phyloP scores from a whole-genome alignment of 2,797 vertebrate genomes.

The Myotis vivesi region DNA sequence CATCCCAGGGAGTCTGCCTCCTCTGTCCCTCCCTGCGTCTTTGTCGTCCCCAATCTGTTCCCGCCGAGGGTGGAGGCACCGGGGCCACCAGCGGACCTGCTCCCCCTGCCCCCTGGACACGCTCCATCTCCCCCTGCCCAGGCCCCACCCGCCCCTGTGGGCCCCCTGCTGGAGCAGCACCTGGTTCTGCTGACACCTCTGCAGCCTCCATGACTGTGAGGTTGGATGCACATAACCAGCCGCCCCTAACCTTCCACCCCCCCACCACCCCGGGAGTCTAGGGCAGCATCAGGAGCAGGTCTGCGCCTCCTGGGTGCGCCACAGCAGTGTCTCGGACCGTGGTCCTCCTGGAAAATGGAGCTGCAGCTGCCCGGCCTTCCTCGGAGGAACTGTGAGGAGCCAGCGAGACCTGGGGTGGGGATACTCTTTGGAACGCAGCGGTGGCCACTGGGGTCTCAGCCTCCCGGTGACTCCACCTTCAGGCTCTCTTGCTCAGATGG shows the following conservation, averaged over 20 bases:
- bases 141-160: background rate
- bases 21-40: background rate
- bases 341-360: too few species aligned
- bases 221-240: background rate
- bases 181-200: background rate
- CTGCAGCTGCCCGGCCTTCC: rapidly evolving
- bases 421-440: rapidly evolving
- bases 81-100: background rate
- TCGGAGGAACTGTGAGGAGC: background rate
- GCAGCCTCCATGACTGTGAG: background rate
- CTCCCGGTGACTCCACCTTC: rapidly evolving
- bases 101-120: background rate
- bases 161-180: background rate
- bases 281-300: background rate
- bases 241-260: too few species aligned
- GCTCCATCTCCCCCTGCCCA: background rate
- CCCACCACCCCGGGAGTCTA: rapidly evolving
- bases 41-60: background rate
- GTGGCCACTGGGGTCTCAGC: rapidly evolving
- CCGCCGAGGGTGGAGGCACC: background rate
- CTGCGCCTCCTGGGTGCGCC: rapidly evolving
- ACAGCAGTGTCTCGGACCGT: background rate
- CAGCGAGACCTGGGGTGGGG: background rate
- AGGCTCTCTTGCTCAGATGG: background rate
- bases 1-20: background rate